These are phyloP conservation scores for Cryptosula pallasiana DNA, from an alignment of 2,888 invertebrate genomes.

Conservation along the genomic window DNA sequence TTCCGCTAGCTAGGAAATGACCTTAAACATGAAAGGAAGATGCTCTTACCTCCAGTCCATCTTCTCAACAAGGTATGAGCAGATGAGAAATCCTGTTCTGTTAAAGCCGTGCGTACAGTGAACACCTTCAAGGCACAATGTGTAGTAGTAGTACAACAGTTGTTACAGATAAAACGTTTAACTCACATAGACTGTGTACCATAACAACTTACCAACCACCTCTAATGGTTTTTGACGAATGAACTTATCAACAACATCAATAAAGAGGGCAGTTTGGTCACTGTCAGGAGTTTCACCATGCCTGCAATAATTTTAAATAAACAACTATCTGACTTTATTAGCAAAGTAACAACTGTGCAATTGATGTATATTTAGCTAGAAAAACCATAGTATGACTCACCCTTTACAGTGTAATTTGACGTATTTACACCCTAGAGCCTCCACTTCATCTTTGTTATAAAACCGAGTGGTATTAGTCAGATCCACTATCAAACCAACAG, in stretches of 20 bases:
- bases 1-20: no score
- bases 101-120: slow-evolving; percentile 99
- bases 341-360: neutral
- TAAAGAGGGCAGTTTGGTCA: slow-evolving; percentile 80
- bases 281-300: slow-evolving; percentile 84
- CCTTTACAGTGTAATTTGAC: slow-evolving; percentile 83
- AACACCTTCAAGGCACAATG: slow-evolving; percentile 67
- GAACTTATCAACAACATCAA: slow-evolving; percentile 72
- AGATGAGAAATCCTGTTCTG: slow-evolving; percentile 89
- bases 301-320: slow-evolving; percentile 45
- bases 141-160: no score
- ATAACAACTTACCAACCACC: slow-evolving; percentile 59
- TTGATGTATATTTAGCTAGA: neutral
- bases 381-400: slow-evolving; percentile 34
- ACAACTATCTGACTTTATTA: neutral
- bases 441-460: slow-evolving; percentile 77
- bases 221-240: slow-evolving; percentile 73
- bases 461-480: slow-evolving; percentile 90
- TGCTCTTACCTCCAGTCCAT: slow-evolving; percentile 65
- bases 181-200: no score
- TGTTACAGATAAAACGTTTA: slow-evolving; percentile 1
- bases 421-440: slow-evolving; percentile 72
- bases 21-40: no score
- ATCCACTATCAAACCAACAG: slow-evolving; percentile 92
- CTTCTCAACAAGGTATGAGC: slow-evolving; percentile 81